Base-by-base conservation (phyloP, 2,888 invertebrate species). In the Lasioglossum zephyrum region DNA sequence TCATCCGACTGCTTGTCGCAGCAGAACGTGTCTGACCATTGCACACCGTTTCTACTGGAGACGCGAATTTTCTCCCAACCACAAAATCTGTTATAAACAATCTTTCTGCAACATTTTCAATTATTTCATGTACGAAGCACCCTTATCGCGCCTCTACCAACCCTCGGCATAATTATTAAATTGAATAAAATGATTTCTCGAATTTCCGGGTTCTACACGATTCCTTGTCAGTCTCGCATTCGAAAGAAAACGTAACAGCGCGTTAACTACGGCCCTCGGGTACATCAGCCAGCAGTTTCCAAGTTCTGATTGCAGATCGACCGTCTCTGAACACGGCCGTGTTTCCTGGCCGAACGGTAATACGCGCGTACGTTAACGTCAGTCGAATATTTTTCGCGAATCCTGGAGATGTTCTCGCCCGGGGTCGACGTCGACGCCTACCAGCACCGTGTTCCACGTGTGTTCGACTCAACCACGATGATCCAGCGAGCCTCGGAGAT, bases 401-500 rank as follows among this genome's bases (percentile, higher is more conserved):
- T 39, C n/a, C 81, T 18, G 47, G 26, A 36, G 31, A 76, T 39
- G 36, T 60, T 76, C 72, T 60, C 57, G 70, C 31, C 76, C 9
- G 18, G 75, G 39, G 53, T 41, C 13, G 16, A 26, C 18, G 22
- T 70, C 44, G 70, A 47, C 53, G 47, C 75, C 41, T 13, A 41
- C 75, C 57, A 16, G 57, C 66, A 44, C 53, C 69, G 47, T 26
- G 31, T 44, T 72, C 73, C 77, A 39, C 82, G 85, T 74, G 86
- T 73, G 44, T 63, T 44, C 47, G 44, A 75, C 78, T 26, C 31
- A 26, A 41, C 72, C 82, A 63, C 22, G 73, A 75, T 70, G 75
- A 80, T 77, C 76, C 49, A 47, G 47, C 72, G 79, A 77, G 63
- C 60, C 77, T 74, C 47, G 60, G 70, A 76, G 78, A 78, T 83